Conservation (phyloP, 2,113 vertebrate genomes). For the human region DNA sequence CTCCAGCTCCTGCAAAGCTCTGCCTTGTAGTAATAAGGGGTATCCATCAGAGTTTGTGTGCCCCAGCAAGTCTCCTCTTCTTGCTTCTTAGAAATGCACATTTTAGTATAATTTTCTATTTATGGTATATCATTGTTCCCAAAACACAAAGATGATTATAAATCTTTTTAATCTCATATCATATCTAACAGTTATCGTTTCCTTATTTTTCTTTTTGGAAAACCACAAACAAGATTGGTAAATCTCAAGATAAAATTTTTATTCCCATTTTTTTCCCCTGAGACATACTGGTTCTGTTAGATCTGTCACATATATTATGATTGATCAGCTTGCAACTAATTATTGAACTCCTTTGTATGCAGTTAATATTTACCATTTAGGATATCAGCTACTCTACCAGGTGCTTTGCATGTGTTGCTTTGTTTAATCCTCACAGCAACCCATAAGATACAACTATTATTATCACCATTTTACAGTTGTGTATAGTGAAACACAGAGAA, state of each 20-base stretch:
- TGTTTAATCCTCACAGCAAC: not conserved
- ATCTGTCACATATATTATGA: not conserved
- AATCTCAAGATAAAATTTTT: slow-evolving; percentile 19
- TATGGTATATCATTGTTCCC: not conserved
- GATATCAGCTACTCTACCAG: not conserved
- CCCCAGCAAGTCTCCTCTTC: not conserved
- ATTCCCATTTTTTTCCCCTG: not conserved
- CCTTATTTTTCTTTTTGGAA: slow-evolving; percentile 36
- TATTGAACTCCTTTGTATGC: not conserved
- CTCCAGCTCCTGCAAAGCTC: not conserved
- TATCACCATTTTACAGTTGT: not conserved
- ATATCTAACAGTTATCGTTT: not conserved
- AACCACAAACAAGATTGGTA: slow-evolving; percentile 6
- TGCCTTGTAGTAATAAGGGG: not conserved
- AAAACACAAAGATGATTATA: not conserved
- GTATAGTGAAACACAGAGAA: not conserved
- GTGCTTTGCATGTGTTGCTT: not conserved
- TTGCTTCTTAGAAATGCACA: slow-evolving; percentile 24
- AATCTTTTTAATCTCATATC: not conserved
- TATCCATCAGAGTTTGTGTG: not conserved
- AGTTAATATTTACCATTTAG: not conserved
- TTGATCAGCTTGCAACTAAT: not conserved
- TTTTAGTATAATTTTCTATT: slow-evolving; percentile 36
- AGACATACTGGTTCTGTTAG: not conserved
- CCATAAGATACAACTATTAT: not conserved